A percentile compares a stretch with the other conserved stretches of the same genome.
phyloP scores from a whole-genome alignment of 2,888 invertebrate genomes.

The Cephus pulcher region DNA sequence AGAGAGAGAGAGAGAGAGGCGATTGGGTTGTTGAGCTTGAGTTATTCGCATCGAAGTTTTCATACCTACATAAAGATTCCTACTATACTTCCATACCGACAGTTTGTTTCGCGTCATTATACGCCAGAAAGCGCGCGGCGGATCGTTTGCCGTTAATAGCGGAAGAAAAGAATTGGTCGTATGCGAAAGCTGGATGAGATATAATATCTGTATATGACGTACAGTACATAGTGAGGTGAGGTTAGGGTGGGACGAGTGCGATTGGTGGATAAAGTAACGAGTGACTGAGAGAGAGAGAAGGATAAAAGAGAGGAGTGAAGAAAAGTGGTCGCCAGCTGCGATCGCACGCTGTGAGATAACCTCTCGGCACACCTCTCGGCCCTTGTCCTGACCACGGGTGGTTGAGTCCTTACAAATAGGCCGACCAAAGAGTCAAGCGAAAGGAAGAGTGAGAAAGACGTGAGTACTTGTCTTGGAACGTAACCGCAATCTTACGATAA shows the following conservation, averaged over 20 bases:
- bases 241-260: background rate
- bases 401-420: slow-evolving; percentile 51
- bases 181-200: background rate
- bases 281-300: slow-evolving; percentile 13
- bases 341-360: slow-evolving; percentile 47
- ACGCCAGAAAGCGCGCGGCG: background rate
- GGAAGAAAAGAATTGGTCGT: slow-evolving; percentile 10
- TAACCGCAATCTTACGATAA: background rate
- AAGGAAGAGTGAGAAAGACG: background rate
- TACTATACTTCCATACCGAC: background rate
- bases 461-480: background rate
- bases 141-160: slow-evolving; percentile 9
- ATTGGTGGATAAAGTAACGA: background rate
- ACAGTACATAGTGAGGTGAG: background rate
- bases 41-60: background rate
- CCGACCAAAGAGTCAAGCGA: slow-evolving; percentile 20
- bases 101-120: background rate
- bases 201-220: background rate
- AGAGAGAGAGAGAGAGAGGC: background rate
- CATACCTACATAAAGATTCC: background rate
- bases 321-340: slow-evolving; percentile 34
- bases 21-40: background rate
- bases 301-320: slow-evolving; percentile 6
- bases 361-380: slow-evolving; percentile 40
- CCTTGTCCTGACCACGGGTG: slow-evolving; percentile 46